These are phyloP conservation scores for Drosophila sp. DNA, from an alignment of 1,140 invertebrate genomes.

Conservation along the genomic window DNA sequence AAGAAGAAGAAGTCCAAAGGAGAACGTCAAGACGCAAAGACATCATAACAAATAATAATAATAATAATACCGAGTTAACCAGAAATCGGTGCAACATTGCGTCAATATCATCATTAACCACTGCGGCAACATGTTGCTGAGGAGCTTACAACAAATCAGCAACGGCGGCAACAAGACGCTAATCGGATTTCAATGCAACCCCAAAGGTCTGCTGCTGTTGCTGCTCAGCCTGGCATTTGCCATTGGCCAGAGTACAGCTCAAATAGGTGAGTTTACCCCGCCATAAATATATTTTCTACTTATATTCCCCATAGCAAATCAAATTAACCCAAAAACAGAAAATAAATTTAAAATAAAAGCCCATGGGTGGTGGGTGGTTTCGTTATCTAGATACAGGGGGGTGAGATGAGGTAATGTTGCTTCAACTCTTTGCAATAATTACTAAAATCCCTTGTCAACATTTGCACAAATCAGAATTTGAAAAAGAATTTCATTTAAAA, in stretches of 20 bases:
- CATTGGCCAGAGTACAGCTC: conserved; percentile 44
- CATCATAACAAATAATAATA: conserved; percentile 29
- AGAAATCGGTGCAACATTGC: conserved; percentile 38
- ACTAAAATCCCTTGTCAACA: conserved; percentile 18
- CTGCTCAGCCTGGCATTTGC: conserved; percentile 47
- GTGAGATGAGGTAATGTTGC: no score
- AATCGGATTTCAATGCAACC: conserved; percentile 49
- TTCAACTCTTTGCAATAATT: conserved; percentile 11
- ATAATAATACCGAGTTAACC: conserved; percentile 7
- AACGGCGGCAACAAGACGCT: conserved; percentile 30
- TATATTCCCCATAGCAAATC: not conserved
- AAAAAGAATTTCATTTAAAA: conserved; percentile 40
- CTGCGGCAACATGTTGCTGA: conserved; percentile 55
- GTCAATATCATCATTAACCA: conserved; percentile 17
- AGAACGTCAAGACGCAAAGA: not conserved
- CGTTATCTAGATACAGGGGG: no score
- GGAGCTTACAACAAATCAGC: conserved; percentile 51
- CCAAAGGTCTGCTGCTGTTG: conserved; percentile 28
- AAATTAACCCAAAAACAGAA: not conserved
- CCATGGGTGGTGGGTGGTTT: no score
- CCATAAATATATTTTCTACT: not conserved
- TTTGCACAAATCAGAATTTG: conserved; percentile 16
- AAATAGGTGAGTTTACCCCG: conserved; percentile 59
- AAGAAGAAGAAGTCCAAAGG: not conserved
- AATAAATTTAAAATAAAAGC: no score